A percentile compares a stretch with the other conserved stretches of the same genome.
phyloP scores from a whole-genome alignment of 2,113 vertebrate species.

The Anas platyrhynchos region DNA sequence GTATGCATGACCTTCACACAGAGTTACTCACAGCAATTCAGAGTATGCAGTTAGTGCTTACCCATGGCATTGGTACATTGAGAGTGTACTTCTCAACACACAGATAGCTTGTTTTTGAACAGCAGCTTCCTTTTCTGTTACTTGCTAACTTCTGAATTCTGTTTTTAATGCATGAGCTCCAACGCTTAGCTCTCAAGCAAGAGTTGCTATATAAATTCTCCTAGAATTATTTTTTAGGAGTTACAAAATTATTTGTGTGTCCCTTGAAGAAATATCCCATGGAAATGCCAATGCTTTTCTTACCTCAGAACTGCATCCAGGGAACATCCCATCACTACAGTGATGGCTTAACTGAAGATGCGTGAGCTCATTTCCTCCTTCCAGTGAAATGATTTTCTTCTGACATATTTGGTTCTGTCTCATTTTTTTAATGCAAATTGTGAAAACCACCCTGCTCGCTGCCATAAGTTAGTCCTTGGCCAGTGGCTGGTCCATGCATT shows the following conservation, averaged over 20 bases:
- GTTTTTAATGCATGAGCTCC: not conserved
- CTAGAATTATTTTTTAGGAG: not conserved
- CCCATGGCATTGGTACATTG: not conserved
- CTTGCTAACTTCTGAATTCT: not conserved
- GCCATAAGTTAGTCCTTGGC: not conserved
- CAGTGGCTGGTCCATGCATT: not conserved
- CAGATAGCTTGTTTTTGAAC: not conserved
- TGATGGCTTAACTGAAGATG: not conserved
- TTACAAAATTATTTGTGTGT: not conserved
- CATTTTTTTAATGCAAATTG: not conserved
- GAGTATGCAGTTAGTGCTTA: not conserved
- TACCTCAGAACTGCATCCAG: not conserved
- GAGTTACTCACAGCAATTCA: not conserved
- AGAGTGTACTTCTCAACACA: not conserved
- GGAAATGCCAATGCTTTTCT: slow-evolving; percentile 22
- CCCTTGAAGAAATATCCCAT: slow-evolving; percentile 26
- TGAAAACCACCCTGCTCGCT: not conserved
- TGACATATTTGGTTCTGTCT: not conserved
- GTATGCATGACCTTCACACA: not conserved
- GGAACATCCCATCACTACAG: not conserved
- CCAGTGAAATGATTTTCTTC: not conserved
- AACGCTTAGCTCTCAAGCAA: not conserved
- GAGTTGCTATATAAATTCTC: not conserved
- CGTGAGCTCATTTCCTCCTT: not conserved
- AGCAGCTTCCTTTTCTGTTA: not conserved